Conservation (phyloP, 2,113 vertebrate genomes). For the Nothoprocta perdicaria region DNA sequence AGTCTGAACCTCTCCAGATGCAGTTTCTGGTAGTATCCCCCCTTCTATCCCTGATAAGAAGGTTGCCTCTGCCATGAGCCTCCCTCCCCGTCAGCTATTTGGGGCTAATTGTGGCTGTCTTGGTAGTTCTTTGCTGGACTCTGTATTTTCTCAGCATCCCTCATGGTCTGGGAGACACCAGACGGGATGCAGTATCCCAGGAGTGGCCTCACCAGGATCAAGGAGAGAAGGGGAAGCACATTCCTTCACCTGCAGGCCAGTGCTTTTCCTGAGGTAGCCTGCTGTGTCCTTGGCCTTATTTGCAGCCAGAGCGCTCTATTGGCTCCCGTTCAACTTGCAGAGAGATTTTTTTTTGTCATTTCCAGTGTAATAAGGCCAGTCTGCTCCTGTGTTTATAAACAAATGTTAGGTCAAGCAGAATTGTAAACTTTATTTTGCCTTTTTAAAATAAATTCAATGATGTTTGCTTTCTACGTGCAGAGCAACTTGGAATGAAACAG, state of each 20-base stretch:
- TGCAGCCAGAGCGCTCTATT: not conserved
- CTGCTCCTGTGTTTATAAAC: slow-evolving; percentile 48
- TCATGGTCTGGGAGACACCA: too few relatives aligned
- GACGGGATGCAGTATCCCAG: not conserved
- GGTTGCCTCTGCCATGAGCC: not conserved
- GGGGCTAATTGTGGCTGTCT: not conserved
- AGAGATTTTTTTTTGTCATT: not conserved
- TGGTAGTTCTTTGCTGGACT: too few relatives aligned
- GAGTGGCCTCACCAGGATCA: not conserved
- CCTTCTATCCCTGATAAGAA: not conserved
- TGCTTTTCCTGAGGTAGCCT: not conserved
- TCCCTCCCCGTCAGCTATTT: not conserved
- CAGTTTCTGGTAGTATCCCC: not conserved
- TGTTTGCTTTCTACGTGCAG: slow-evolving; percentile 28
- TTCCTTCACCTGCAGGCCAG: not conserved
- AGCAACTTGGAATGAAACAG: not conserved
- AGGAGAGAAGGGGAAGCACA: not conserved
- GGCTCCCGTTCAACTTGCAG: not conserved
- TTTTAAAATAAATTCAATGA: not conserved
- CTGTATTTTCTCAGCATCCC: too few relatives aligned
- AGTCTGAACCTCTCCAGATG: fast-evolving
- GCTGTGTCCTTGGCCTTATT: not conserved
- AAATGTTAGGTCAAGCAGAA: not conserved
- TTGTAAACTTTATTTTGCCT: slow-evolving; percentile 29
- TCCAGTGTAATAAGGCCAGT: not conserved